Percentiles rank a stretch among this genome's conserved stretches.
These are phyloP conservation scores for Suncus etruscus DNA, from an alignment of 2,113 vertebrate genomes.

Conservation along the genomic window DNA sequence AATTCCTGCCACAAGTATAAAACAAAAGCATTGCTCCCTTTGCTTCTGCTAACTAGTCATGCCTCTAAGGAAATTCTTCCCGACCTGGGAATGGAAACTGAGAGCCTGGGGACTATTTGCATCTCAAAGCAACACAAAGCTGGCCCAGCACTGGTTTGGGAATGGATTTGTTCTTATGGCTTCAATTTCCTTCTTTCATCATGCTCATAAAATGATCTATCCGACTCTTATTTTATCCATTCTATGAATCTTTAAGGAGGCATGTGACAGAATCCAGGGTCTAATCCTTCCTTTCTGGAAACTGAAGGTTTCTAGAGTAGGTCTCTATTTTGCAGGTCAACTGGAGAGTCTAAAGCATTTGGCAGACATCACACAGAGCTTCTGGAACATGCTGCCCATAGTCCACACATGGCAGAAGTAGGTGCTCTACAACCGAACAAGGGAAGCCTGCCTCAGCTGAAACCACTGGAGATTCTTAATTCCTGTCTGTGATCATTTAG, in stretches of 20 bases:
- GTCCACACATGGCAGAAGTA: neutral
- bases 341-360: neutral
- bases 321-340: no score
- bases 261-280: neutral
- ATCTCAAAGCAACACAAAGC: neutral
- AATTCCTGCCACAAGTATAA: neutral
- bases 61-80: neutral
- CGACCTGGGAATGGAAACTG: accelerated
- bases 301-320: neutral
- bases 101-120: neutral
- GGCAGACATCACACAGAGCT: neutral
- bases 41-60: neutral
- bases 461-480: no score
- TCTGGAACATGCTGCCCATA: neutral
- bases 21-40: constrained; percentile 66
- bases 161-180: neutral
- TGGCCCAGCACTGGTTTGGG: neutral
- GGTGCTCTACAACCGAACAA: neutral
- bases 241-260: neutral
- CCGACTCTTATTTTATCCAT: neutral
- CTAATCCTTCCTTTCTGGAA: neutral
- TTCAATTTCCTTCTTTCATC: neutral
- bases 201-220: neutral
- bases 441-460: no score
- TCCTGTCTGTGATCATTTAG: no score